These are phyloP conservation scores for Acrobasis repandana DNA, from an alignment of 2,888 invertebrate genomes.

Conservation along the genomic window DNA sequence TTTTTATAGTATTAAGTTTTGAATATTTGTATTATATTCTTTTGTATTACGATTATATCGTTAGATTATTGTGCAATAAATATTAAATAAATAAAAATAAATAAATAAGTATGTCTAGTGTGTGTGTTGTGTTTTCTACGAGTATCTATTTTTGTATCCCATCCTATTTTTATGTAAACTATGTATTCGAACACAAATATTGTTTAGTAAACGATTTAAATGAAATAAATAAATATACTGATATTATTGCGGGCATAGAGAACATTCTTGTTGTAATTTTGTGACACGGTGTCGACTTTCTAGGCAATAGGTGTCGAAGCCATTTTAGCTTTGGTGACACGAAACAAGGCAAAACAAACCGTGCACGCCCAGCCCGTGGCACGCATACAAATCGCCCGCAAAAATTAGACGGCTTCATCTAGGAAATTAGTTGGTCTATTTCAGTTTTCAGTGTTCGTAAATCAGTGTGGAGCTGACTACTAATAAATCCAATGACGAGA, in stretches of 20 bases:
- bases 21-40: too few relatives aligned
- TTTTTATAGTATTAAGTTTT: too few relatives aligned
- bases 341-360: conserved; percentile 8
- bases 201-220: too few relatives aligned
- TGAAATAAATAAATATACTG: neutral
- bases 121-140: too few relatives aligned
- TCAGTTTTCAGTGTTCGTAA: neutral
- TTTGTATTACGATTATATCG: too few relatives aligned
- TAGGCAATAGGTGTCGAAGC: conserved; percentile 19
- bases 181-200: too few relatives aligned
- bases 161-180: too few relatives aligned
- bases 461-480: neutral
- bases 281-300: neutral
- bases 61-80: too few relatives aligned
- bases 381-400: conserved; percentile 7
- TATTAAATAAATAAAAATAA: too few relatives aligned
- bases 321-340: conserved; percentile 17
- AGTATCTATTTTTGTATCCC: too few relatives aligned
- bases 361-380: conserved; percentile 3
- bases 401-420: conserved; percentile 4
- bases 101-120: too few relatives aligned
- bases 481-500: neutral
- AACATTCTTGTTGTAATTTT: neutral
- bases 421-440: neutral
- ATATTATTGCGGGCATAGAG: too few relatives aligned